Evolutionary conservation across 1,140 invertebrate genomes (phyloP), one percentile per base, ranked within the genome.

Genomic region (Aplysia californica): DNA sequence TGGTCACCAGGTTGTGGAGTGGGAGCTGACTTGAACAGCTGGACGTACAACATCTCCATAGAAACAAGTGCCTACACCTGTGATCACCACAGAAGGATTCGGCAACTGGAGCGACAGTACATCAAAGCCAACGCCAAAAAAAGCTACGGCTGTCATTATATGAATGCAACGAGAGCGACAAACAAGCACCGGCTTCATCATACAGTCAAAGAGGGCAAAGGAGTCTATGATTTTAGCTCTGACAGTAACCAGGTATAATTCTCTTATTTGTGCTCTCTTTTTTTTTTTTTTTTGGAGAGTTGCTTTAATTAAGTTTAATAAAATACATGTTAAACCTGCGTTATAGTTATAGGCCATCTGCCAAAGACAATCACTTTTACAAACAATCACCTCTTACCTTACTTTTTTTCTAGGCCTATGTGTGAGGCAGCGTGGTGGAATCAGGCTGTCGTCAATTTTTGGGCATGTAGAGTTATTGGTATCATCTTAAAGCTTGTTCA

Each of bases 31-130:
- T 74, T 87, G 41, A 87, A 86, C 74, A 87, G 85, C 36, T 58
- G 82, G 31, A 87, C 84, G 2, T 84, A 78, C 79, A 87, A 85
- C 79, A 84, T 87, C 29, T 76, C 80, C 18, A 38, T 87, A 36
- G 86, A 87, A 75, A 85, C 84, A 2, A 79, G 76, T 59, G 56
- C 68, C 18, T 78, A 82, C 36, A 84, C 85, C 0, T 87, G 86
- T 68, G 21, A n/a, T 18, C 21, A 55, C n/a, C 86, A 87, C 68
- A 65, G 85, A 31, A 36, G 64, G 29, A 29, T 86, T 3, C 61
- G 86, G 3, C 61, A 82, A 36, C 6, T 76, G 26, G 86, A 87
- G 69, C 78, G 86, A 75, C 64, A 75, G 23, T 78, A 69, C 50
- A 82, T 83, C n/a, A 66, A 75, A 50, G 44, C 10, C n/a, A 50